These are phyloP conservation scores for Caerostris darwini DNA, from an alignment of 1,140 invertebrate species.

Conservation along the genomic window DNA sequence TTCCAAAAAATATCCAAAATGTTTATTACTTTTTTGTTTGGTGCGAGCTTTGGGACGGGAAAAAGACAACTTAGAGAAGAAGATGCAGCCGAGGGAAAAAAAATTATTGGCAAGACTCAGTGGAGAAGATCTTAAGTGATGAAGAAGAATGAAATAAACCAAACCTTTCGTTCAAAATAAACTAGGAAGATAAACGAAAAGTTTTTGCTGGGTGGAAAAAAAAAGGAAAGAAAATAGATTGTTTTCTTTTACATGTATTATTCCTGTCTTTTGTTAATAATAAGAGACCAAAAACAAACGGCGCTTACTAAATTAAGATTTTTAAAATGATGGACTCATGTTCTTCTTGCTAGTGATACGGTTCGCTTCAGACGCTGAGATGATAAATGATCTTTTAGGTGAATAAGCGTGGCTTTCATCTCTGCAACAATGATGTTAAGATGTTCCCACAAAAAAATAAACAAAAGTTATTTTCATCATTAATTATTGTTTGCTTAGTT, in stretches of 20 bases:
- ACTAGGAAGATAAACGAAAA: neutral
- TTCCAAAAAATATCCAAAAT: slow-evolving; percentile 56
- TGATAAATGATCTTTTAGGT: neutral
- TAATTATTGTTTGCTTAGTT: neutral
- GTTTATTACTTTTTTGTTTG: slow-evolving; percentile 46
- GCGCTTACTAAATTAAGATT: neutral
- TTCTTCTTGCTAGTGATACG: neutral
- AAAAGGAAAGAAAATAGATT: neutral
- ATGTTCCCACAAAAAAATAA: neutral
- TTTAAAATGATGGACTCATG: neutral
- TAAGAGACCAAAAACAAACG: neutral
- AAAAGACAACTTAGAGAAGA: slow-evolving; percentile 28
- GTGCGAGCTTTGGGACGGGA: neutral
- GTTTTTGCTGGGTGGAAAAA: neutral
- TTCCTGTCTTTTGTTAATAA: neutral
- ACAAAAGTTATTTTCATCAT: neutral
- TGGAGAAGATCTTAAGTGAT: slow-evolving; percentile 21
- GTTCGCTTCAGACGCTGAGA: neutral
- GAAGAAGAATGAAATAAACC: slow-evolving; percentile 55
- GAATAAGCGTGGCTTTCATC: slow-evolving; percentile 1
- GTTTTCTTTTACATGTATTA: slow-evolving; percentile 34
- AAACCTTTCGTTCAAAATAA: slow-evolving; percentile 50
- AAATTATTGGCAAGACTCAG: slow-evolving; percentile 39
- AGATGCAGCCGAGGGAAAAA: neutral
- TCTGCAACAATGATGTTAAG: neutral